These are phyloP conservation scores for Gastrophryne carolinensis DNA, from an alignment of 2,797 vertebrate genomes.

Conservation along the genomic window DNA sequence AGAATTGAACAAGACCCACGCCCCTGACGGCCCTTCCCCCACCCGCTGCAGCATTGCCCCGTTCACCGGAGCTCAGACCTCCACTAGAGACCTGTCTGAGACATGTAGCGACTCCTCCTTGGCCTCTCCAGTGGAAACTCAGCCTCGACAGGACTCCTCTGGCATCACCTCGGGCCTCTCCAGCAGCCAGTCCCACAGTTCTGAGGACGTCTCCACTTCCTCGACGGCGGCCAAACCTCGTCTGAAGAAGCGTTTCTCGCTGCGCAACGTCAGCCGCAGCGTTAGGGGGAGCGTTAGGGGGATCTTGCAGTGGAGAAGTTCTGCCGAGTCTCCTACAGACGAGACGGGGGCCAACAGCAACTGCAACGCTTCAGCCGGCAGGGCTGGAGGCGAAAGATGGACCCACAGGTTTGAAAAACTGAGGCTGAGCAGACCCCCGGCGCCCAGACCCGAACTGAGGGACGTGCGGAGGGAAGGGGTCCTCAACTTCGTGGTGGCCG, in stretches of 20 bases:
- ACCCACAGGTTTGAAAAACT: slow-evolving; percentile 85
- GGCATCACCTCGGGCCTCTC: slow-evolving; percentile 54
- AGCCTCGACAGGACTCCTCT: slow-evolving; percentile 42
- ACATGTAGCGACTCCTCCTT: slow-evolving; percentile 63
- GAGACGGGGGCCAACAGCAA: slow-evolving; percentile 71
- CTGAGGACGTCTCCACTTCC: slow-evolving; percentile 65
- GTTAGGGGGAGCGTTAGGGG: slow-evolving; percentile 85
- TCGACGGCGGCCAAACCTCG: slow-evolving; percentile 74
- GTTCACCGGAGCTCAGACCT: slow-evolving; percentile 57
- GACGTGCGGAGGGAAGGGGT: slow-evolving; percentile 64
- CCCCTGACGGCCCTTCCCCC: slow-evolving; percentile 57
- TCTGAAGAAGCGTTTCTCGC: slow-evolving; percentile 87
- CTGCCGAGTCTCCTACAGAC: slow-evolving; percentile 67
- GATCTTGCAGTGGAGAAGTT: slow-evolving; percentile 87
- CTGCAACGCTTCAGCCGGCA: slow-evolving; percentile 69
- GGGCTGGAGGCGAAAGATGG: slow-evolving; percentile 80
- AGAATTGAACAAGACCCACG: slow-evolving; percentile 71
- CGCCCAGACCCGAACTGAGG: slow-evolving; percentile 60
- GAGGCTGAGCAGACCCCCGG: slow-evolving; percentile 77
- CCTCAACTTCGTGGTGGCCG: slow-evolving; percentile 60
- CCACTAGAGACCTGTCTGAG: slow-evolving; percentile 58
- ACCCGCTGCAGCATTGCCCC: slow-evolving; percentile 58
- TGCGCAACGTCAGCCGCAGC: slow-evolving; percentile 83
- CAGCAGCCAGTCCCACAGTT: slow-evolving; percentile 66
- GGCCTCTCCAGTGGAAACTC: slow-evolving; percentile 62